A percentile compares a stretch with the other conserved stretches of the same genome.
These are phyloP conservation scores for Gallinago media DNA, from an alignment of 2,113 vertebrate genomes.

Conservation along the genomic window DNA sequence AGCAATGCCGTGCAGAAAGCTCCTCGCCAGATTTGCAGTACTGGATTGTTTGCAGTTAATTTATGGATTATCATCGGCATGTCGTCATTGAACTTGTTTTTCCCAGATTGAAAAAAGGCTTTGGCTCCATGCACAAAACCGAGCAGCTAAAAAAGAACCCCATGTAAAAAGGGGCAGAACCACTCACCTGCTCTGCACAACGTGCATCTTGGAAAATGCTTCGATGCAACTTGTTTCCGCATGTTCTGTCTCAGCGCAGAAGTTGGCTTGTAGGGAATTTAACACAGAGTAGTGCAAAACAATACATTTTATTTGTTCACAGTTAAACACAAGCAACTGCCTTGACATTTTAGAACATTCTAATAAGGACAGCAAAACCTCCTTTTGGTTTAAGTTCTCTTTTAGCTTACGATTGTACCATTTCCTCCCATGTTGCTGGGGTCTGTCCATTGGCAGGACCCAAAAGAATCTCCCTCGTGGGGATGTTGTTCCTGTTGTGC, in stretches of 20 bases:
- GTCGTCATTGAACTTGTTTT: accelerated
- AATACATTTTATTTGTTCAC: slow-evolving; percentile 98
- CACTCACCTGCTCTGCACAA: neutral
- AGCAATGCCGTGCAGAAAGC: neutral
- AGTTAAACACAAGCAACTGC: slow-evolving; percentile 99
- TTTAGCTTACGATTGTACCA: slow-evolving; percentile 90
- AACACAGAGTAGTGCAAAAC: slow-evolving; percentile 92
- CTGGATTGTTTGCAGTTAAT: neutral
- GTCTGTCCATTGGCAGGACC: neutral
- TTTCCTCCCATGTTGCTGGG: slow-evolving; percentile 73
- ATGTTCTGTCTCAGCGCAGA: neutral
- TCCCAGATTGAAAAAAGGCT: neutral
- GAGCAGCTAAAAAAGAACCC: neutral
- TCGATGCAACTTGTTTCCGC: neutral
- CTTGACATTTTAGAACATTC: slow-evolving; percentile 86
- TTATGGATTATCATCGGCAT: neutral
- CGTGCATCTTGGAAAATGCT: neutral
- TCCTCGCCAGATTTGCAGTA: accelerated
- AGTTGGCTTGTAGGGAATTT: neutral
- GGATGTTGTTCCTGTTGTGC: neutral
- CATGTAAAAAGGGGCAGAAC: neutral
- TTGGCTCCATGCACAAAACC: neutral
- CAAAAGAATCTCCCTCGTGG: neutral
- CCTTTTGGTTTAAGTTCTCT: slow-evolving; percentile 75
- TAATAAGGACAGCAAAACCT: slow-evolving; percentile 81